A percentile compares a stretch with the other conserved stretches of the same genome.
These are phyloP conservation scores for Pterocles gutturalis DNA, from an alignment of 2,113 vertebrate genomes.

Conservation along the genomic window DNA sequence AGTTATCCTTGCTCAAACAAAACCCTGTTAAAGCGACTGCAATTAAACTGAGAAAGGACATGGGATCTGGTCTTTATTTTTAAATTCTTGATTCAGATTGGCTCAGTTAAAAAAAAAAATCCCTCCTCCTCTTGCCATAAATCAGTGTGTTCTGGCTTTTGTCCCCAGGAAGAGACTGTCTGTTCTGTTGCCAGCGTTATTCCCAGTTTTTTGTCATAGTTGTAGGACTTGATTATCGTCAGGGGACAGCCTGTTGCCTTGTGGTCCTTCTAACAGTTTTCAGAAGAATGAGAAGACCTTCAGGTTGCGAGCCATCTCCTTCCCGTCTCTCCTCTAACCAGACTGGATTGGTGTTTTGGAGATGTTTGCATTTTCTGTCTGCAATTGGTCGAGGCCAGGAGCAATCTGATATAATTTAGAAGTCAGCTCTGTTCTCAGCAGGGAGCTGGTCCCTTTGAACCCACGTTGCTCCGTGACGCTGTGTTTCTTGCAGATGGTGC, in stretches of 20 bases:
- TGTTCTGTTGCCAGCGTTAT: background rate
- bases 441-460: background rate
- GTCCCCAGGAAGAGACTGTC: background rate
- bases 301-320: background rate
- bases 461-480: background rate
- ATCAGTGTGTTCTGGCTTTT: conserved; percentile 15
- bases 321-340: background rate
- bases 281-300: background rate
- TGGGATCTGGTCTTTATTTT: conserved; percentile 3
- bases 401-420: background rate
- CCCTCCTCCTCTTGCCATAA: background rate
- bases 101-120: background rate
- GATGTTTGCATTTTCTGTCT: background rate
- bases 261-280: background rate
- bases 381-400: rapidly evolving
- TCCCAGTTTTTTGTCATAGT: background rate
- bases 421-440: background rate
- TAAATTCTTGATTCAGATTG: conserved; percentile 5
- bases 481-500: background rate
- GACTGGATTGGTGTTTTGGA: no score
- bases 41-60: background rate
- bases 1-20: conserved; percentile 3
- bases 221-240: background rate
- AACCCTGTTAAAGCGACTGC: background rate
- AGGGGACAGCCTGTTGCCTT: background rate